Evolutionary conservation across 1,140 invertebrate genomes (phyloP), one percentile per base, ranked within the genome.

Genomic region (Leptinotarsa texana): DNA sequence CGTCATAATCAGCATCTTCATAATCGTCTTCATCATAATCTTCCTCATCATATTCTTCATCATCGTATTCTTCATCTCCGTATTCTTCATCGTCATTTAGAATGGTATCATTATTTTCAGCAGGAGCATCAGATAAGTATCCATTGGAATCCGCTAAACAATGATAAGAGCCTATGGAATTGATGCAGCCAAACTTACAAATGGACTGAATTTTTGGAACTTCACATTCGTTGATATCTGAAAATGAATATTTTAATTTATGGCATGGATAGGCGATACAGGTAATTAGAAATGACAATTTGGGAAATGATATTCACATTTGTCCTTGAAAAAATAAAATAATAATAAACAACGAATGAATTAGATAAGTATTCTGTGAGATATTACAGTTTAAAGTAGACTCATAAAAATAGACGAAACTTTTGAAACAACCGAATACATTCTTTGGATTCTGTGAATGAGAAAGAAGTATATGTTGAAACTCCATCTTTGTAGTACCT

Each of bases 1-100:
- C 62, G 21, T 74, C 71, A 33, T 49, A 48, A 27, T 21, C 27
- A 15, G 67, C 78, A 21, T 74, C 78, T 22, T 75, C 73, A 71
- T 79, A 77, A n/a, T 79, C 76, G 27, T 79, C 72, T 66, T 72
- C 79, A 63, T 80, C 75, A 78, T 80, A 77, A 63, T 79, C 78
- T 74, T 70, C 78, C 18, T 72, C 78, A 33, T 75, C 76, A 67
- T 79, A 79, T 17, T 79, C 76, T 66, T 79, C 76, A 69, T 74
- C 79, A 63, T 78, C 75, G 77, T 80, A 77, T 51, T 79, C 78
- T 74, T 72, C 78, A 15, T 74, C 78, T 27, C 73, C 75, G 66
- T 79, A 79, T 15, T 79, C 75, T 63, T 79, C 75, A 42, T 75
- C 42, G 22, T 75, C 70, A 18, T 77, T 27, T 51, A 77, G 70